Percentiles rank a stretch among this genome's conserved stretches.
These are phyloP conservation scores for Colaptes auratus DNA, from an alignment of 2,113 vertebrate species.

Conservation along the genomic window DNA sequence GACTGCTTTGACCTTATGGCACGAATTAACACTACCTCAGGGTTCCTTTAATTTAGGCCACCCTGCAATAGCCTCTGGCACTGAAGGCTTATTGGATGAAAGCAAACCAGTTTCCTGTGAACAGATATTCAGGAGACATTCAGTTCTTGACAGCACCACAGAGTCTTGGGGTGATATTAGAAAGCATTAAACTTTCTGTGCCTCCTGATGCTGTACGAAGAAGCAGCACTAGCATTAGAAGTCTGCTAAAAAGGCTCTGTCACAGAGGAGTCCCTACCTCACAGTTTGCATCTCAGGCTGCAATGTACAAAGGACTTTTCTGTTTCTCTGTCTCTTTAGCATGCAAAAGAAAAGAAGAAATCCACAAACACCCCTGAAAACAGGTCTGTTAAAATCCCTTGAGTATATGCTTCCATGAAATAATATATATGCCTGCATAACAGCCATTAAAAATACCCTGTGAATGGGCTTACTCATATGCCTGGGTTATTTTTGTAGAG, in stretches of 20 bases:
- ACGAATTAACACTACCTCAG: conserved; percentile 29
- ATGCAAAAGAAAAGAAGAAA: background rate
- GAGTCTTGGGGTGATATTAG: background rate
- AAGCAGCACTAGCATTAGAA: background rate
- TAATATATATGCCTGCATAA: background rate
- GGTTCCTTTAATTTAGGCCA: conserved; percentile 45
- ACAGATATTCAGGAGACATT: background rate
- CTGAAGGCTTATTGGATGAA: conserved; percentile 9
- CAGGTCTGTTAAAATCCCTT: background rate
- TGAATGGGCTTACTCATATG: background rate
- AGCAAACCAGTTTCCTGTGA: background rate
- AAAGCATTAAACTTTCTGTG: background rate
- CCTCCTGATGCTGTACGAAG: background rate
- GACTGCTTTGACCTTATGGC: conserved; percentile 18
- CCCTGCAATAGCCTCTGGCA: conserved; percentile 27
- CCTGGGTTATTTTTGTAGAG: background rate
- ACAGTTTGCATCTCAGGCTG: background rate
- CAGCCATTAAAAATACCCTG: background rate
- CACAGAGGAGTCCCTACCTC: background rate
- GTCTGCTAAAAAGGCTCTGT: background rate
- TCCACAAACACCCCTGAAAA: background rate
- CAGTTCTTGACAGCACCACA: background rate
- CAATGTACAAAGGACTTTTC: background rate
- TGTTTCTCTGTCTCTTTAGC: background rate
- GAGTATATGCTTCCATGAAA: background rate